Conservation (phyloP, 2,113 vertebrate species). For the Lipophrys pholis region DNA sequence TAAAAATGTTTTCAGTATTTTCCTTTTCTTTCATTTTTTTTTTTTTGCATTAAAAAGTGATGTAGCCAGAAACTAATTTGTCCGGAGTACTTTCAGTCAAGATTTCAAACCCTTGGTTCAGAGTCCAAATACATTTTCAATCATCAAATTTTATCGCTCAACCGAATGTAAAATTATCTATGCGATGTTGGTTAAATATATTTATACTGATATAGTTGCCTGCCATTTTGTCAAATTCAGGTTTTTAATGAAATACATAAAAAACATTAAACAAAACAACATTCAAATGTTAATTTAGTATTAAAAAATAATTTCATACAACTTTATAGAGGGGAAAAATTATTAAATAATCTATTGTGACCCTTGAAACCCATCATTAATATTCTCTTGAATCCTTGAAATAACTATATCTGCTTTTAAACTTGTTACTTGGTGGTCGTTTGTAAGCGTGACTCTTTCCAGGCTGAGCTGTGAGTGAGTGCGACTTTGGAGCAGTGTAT, state of each 20-base stretch:
- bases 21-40: too few species aligned
- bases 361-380: conserved; percentile 31
- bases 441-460: conserved; percentile 47
- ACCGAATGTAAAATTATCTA: background rate
- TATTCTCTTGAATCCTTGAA: conserved; percentile 20
- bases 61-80: background rate
- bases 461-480: conserved; percentile 34
- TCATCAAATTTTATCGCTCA: background rate
- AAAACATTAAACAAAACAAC: too few species aligned
- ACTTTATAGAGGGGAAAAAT: background rate
- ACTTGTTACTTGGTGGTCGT: conserved; percentile 37
- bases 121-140: background rate
- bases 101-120: background rate
- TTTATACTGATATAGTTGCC: background rate
- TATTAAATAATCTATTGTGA: conserved; percentile 3
- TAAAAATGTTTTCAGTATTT: too few species aligned
- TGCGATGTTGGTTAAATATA: background rate
- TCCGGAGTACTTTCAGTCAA: background rate
- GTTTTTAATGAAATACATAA: too few species aligned
- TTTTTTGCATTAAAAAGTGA: too few species aligned
- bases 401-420: conserved; percentile 17
- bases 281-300: too few species aligned
- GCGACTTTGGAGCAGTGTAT: conserved; percentile 18
- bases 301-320: too few species aligned
- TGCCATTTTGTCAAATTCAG: background rate